phyloP scores from a whole-genome alignment of 2,888 invertebrate species.

The Nomada flava region DNA sequence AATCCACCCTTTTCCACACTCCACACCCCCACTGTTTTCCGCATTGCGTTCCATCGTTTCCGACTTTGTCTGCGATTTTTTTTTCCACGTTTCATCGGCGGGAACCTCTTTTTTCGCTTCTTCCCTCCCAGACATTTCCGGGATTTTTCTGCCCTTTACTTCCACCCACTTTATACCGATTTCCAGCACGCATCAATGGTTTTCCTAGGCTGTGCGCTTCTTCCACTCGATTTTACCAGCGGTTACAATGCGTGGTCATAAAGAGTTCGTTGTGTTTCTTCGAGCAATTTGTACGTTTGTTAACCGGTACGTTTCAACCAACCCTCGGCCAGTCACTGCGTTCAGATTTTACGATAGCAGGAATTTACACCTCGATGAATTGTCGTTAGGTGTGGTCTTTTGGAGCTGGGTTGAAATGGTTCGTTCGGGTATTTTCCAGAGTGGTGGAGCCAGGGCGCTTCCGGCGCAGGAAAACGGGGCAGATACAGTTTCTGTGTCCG shows the following conservation, averaged over 20 bases:
- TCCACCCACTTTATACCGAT: background rate
- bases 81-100: constrained; percentile 24
- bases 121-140: constrained; percentile 19
- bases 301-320: constrained; percentile 28
- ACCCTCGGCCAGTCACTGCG: background rate
- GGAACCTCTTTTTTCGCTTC: constrained; percentile 19
- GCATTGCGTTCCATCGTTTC: constrained; percentile 31
- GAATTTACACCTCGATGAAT: constrained; percentile 7
- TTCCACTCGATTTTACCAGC: constrained; percentile 6
- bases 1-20: constrained; percentile 20
- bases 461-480: constrained; percentile 17
- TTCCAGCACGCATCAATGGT: constrained; percentile 1
- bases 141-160: background rate
- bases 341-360: background rate
- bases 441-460: constrained; percentile 1
- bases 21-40: constrained; percentile 34
- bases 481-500: constrained; percentile 24
- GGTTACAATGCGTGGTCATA: constrained; percentile 45
- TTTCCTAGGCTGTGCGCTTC: background rate
- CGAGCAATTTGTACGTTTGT: constrained; percentile 55
- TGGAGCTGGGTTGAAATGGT: background rate
- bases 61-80: constrained; percentile 33
- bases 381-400: too few relatives aligned
- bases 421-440: background rate
- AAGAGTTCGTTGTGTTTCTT: constrained; percentile 53